Conservation (phyloP, 1,140 invertebrate genomes). For the Temnothorax nylanderi region DNA sequence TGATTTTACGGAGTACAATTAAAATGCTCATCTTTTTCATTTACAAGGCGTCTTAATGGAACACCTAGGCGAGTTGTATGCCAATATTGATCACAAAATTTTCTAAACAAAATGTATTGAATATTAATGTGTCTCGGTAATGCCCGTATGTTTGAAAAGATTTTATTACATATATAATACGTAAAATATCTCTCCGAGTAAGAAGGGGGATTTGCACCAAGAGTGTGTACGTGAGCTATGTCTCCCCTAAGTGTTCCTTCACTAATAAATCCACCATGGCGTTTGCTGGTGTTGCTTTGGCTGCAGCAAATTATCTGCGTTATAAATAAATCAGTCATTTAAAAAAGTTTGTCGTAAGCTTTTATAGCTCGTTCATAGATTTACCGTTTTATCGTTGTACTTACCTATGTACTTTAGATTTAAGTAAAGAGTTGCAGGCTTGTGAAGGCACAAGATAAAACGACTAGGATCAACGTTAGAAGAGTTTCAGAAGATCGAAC, state of each 20-base stretch:
- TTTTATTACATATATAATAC: conserved; percentile 51
- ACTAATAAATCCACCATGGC: conserved; percentile 76
- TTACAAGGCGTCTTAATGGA: conserved; percentile 60
- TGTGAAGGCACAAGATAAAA: conserved; percentile 76
- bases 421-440: conserved; percentile 77
- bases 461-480: conserved; percentile 77
- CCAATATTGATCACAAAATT: background rate
- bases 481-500: conserved; percentile 61
- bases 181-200: background rate
- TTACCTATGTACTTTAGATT: conserved; percentile 75
- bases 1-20: conserved; percentile 68
- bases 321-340: conserved; percentile 6
- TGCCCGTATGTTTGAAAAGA: conserved; percentile 29
- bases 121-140: conserved; percentile 26
- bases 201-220: background rate
- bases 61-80: conserved; percentile 64
- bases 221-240: background rate
- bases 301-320: conserved; percentile 82
- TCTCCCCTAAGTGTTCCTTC: conserved; percentile 70
- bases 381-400: background rate
- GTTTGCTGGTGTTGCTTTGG: conserved; percentile 82
- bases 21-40: conserved; percentile 68
- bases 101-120: background rate
- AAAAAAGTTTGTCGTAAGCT: background rate
- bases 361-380: background rate